Conservation (phyloP, 2,888 invertebrate species). For the Drosophila histrio region DNA sequence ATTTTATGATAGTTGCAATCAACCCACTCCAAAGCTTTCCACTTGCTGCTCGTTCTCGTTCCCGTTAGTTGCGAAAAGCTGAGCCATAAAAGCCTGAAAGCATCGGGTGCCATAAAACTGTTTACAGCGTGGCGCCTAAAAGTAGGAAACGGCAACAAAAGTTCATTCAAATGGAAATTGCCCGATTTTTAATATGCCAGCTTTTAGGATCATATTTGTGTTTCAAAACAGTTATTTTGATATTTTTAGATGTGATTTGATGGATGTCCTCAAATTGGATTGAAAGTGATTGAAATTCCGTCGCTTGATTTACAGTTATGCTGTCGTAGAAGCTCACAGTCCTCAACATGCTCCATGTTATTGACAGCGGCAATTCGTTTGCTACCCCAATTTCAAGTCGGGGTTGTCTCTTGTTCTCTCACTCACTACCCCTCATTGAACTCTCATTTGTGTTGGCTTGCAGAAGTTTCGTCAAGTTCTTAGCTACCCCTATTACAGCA, state of each 20-base stretch:
- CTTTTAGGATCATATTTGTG: background rate
- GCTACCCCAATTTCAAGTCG: constrained; percentile 16
- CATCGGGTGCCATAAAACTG: constrained; percentile 52
- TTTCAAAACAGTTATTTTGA: too few species aligned
- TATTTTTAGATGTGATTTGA: background rate
- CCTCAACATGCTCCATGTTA: constrained; percentile 35
- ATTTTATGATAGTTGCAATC: constrained; percentile 53
- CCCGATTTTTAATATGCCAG: background rate
- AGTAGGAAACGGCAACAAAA: background rate
- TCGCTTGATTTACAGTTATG: constrained; percentile 24
- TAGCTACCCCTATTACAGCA: constrained; percentile 34
- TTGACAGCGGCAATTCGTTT: constrained; percentile 11
- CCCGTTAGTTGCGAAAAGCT: constrained; percentile 32
- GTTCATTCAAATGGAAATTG: background rate
- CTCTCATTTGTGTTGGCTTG: constrained; percentile 18
- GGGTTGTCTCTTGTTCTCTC: constrained; percentile 11
- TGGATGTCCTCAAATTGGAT: background rate
- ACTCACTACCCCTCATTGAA: constrained; percentile 28
- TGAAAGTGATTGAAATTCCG: constrained; percentile 44
- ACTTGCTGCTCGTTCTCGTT: background rate
- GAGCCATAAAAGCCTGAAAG: constrained; percentile 47
- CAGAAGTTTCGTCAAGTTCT: constrained; percentile 64
- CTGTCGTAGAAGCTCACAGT: constrained; percentile 8
- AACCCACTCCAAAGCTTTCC: constrained; percentile 62
- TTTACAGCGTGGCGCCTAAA: constrained; percentile 33